Percentiles rank a stretch among this genome's conserved stretches.
Conservation (phyloP, 2,888 invertebrate genomes). For the Drosophila lacicola region DNA sequence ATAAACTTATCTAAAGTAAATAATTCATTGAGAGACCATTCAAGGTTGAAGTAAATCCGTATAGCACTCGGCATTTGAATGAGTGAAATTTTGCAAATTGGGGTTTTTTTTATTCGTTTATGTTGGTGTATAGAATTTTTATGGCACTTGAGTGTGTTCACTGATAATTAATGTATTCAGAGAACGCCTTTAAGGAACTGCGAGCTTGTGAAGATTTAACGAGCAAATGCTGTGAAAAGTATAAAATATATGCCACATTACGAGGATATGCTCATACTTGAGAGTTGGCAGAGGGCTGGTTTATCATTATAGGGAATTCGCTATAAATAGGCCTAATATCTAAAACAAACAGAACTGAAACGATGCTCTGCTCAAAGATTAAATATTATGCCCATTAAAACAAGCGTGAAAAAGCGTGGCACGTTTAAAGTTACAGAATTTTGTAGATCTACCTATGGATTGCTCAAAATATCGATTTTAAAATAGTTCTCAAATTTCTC, state of each 20-base stretch:
- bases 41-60: slow-evolving; percentile 24
- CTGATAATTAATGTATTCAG: neutral
- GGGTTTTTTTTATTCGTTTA: slow-evolving; percentile 2
- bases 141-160: slow-evolving; percentile 4
- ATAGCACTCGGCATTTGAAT: slow-evolving; percentile 9
- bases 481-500: slow-evolving; percentile 39
- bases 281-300: neutral
- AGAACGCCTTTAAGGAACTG: neutral
- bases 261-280: neutral
- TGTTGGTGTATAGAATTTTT: neutral
- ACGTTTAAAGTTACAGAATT: neutral
- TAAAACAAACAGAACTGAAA: neutral
- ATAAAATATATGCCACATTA: neutral
- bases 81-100: slow-evolving; percentile 8
- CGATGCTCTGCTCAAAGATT: no score
- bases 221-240: slow-evolving; percentile 12
- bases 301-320: neutral
- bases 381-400: neutral
- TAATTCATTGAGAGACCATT: slow-evolving; percentile 29
- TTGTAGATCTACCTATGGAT: neutral
- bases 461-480: neutral
- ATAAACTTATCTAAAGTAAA: neutral
- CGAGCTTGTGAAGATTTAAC: slow-evolving; percentile 12
- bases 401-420: slow-evolving; percentile 1
- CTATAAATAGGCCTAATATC: neutral